Percentiles rank a stretch among this genome's conserved stretches.
These are phyloP conservation scores for Phalacrocorax carbo DNA, from an alignment of 2,113 vertebrate species.

Conservation along the genomic window DNA sequence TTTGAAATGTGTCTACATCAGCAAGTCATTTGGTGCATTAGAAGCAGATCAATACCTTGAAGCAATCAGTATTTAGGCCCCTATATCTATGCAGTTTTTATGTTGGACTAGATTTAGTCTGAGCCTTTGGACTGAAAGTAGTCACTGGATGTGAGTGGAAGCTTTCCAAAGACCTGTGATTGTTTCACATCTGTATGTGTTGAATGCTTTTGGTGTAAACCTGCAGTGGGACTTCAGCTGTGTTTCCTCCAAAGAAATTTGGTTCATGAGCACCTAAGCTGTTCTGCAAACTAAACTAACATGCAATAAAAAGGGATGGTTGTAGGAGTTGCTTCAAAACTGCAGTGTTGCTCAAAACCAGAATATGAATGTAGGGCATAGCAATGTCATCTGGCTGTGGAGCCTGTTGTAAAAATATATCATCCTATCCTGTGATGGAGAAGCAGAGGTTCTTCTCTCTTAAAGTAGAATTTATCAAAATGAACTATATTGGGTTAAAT, in stretches of 20 bases:
- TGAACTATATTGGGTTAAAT: constrained; percentile 18
- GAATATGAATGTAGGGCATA: neutral
- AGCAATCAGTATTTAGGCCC: neutral
- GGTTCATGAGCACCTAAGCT: neutral
- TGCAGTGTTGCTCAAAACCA: neutral
- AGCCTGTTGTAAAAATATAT: constrained; percentile 15
- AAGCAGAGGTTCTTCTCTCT: neutral
- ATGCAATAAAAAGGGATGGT: neutral
- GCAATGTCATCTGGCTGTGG: constrained; percentile 30
- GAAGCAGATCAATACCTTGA: neutral
- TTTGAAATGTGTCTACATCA: neutral
- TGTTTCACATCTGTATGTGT: neutral
- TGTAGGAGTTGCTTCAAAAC: neutral
- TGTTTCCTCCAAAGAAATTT: neutral
- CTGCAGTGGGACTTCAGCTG: neutral
- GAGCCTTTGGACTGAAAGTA: neutral
- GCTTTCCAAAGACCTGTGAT: neutral
- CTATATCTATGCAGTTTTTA: neutral
- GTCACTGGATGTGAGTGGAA: neutral
- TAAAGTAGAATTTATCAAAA: constrained; percentile 2
- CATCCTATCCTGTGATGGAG: neutral
- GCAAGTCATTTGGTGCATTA: constrained; percentile 1
- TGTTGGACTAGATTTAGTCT: neutral
- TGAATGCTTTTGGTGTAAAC: neutral
- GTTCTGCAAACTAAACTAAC: neutral